These are phyloP conservation scores for Zaprionus capensis DNA, from an alignment of 1,140 invertebrate species.

Conservation along the genomic window DNA sequence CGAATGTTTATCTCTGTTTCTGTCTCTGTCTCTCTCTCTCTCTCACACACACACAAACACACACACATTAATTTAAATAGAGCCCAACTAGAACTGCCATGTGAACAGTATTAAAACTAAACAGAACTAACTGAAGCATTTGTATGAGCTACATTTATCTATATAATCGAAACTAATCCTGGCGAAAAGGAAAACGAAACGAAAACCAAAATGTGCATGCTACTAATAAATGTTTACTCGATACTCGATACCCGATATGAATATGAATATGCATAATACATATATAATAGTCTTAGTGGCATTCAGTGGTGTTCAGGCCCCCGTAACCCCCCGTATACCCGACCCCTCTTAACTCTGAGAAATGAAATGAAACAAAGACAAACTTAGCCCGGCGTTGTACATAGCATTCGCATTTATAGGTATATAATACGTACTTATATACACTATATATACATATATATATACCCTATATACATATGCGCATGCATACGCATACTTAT, in stretches of 20 bases:
- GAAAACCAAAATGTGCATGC: conserved; percentile 24
- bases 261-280: conserved; percentile 10
- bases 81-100: conserved; percentile 34
- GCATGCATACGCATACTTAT: conserved; percentile 5
- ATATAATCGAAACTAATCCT: conserved; percentile 16
- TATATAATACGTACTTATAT: conserved; percentile 32
- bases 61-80: conserved; percentile 16
- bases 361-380: not conserved
- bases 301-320: conserved; percentile 3
- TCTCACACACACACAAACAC: not conserved
- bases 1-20: not conserved
- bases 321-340: not conserved
- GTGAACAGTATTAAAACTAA: conserved; percentile 62
- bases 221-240: conserved; percentile 19
- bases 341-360: conserved; percentile 9
- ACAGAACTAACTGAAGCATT: conserved; percentile 54
- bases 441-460: conserved; percentile 9
- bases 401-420: conserved; percentile 59
- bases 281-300: conserved; percentile 6
- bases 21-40: not conserved
- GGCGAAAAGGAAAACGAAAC: not conserved
- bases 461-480: conserved; percentile 10
- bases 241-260: conserved; percentile 2
- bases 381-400: conserved; percentile 52
- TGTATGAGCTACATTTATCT: conserved; percentile 26